phyloP scores from a whole-genome alignment of 2,888 invertebrate genomes.

The Brassicogethes aeneus region DNA sequence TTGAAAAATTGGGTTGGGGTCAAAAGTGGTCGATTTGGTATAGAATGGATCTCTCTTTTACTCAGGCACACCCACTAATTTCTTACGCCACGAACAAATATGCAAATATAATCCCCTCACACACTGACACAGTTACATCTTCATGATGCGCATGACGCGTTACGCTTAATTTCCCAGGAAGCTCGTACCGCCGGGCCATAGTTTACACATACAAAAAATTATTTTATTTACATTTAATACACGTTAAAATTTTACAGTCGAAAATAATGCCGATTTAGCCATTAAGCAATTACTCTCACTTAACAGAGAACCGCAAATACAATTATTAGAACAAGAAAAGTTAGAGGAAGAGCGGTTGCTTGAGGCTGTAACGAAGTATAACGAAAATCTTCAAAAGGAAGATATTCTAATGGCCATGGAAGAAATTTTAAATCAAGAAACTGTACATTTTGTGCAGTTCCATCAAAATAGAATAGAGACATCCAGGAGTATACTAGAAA shows the following conservation, averaged over 20 bases:
- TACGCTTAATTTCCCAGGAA: too few species aligned
- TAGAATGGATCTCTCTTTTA: too few species aligned
- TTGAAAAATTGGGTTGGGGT: too few species aligned
- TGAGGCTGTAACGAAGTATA: slow-evolving; percentile 49
- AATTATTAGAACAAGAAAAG: slow-evolving; percentile 58
- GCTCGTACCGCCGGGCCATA: too few species aligned
- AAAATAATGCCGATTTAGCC: slow-evolving; percentile 56
- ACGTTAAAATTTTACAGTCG: slow-evolving; percentile 36
- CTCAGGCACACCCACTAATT: too few species aligned
- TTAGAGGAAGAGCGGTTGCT: slow-evolving; percentile 57
- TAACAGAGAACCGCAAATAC: slow-evolving; percentile 53
- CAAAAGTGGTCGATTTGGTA: too few species aligned
- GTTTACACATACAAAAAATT: too few species aligned
- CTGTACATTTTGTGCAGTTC: slow-evolving; percentile 53
- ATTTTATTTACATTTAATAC: too few species aligned
- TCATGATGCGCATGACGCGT: too few species aligned
- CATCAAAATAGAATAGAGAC: slow-evolving; percentile 47
- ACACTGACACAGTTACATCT: too few species aligned
- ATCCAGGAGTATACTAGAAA: slow-evolving; percentile 54
- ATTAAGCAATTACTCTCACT: slow-evolving; percentile 56
- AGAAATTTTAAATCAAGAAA: slow-evolving; percentile 57
- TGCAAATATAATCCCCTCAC: too few species aligned
- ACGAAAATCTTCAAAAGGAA: slow-evolving; percentile 52
- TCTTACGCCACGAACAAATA: too few species aligned
- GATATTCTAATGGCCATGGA: slow-evolving; percentile 67